Conservation (phyloP, 30 jellyfish, hydroid and myxozoan species). For the Chrysaora quinquecirrha region DNA sequence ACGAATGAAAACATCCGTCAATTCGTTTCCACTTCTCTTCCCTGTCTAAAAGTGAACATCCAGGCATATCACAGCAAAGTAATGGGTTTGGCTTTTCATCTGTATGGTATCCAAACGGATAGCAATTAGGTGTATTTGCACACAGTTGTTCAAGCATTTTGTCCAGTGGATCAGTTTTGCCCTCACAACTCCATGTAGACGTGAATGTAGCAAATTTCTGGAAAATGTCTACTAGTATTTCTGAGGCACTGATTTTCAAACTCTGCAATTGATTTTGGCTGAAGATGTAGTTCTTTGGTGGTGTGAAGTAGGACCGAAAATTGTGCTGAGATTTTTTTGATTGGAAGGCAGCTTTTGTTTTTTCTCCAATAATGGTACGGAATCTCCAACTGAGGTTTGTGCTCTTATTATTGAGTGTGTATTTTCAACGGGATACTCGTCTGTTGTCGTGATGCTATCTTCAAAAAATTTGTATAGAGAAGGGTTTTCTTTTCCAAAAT, state of each 20-base stretch:
- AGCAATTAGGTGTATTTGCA: too few relatives aligned
- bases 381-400: slow-evolving; percentile 7
- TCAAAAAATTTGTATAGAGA: neutral
- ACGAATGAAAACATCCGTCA: too few relatives aligned
- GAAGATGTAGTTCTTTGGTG: slow-evolving; percentile 26
- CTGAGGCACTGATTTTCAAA: slow-evolving; percentile 15
- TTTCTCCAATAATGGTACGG: slow-evolving; percentile 14
- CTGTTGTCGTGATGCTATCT: slow-evolving; percentile 8
- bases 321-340: slow-evolving; percentile 29
- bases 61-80: too few relatives aligned
- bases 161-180: too few relatives aligned
- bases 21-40: too few relatives aligned
- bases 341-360: slow-evolving; percentile 32
- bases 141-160: too few relatives aligned
- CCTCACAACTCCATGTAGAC: too few relatives aligned
- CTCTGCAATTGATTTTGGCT: slow-evolving; percentile 34
- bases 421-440: slow-evolving; percentile 49
- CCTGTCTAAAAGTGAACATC: too few relatives aligned
- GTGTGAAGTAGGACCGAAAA: slow-evolving; percentile 26
- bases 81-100: too few relatives aligned
- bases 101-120: too few relatives aligned
- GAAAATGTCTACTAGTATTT: too few relatives aligned
- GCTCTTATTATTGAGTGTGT: slow-evolving; percentile 44
- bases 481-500: slow-evolving; percentile 31
- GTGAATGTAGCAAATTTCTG: too few relatives aligned